Conservation (phyloP, 2,797 vertebrate species). For the Gambusia yucatana region DNA sequence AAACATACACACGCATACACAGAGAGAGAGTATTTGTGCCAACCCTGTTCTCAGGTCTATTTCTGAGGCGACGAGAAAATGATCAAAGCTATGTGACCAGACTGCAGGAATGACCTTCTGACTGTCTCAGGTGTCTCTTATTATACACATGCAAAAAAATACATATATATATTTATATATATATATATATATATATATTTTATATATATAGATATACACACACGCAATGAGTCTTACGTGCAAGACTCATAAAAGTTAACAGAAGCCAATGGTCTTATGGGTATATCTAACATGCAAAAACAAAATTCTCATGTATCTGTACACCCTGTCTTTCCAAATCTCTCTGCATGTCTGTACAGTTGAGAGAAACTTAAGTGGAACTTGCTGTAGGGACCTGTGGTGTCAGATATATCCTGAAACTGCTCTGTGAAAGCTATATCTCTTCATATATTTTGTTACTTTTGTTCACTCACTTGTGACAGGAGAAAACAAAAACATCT, state of each 20-base stretch:
- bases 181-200: not conserved
- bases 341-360: constrained; percentile 37
- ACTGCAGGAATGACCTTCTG: constrained; percentile 77
- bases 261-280: constrained; percentile 5
- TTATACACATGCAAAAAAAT: constrained; percentile 48
- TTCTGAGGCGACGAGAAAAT: constrained; percentile 79
- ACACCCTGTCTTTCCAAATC: constrained; percentile 25
- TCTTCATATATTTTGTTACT: constrained; percentile 44
- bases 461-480: constrained; percentile 27
- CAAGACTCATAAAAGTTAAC: not conserved
- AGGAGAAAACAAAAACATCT: not conserved
- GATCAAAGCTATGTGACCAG: constrained; percentile 79
- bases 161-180: not conserved
- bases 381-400: constrained; percentile 44
- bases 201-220: not conserved
- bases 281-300: not conserved
- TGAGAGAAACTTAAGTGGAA: constrained; percentile 57
- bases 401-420: constrained; percentile 57
- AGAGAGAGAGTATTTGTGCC: constrained; percentile 43
- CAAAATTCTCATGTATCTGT: constrained; percentile 17
- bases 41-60: constrained; percentile 67
- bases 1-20: constrained; percentile 16
- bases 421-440: constrained; percentile 36
- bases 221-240: constrained; percentile 23
- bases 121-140: constrained; percentile 74